Evolutionary conservation across 2,888 invertebrate genomes (phyloP).

Genomic region (Lepidochitona cinerea): DNA sequence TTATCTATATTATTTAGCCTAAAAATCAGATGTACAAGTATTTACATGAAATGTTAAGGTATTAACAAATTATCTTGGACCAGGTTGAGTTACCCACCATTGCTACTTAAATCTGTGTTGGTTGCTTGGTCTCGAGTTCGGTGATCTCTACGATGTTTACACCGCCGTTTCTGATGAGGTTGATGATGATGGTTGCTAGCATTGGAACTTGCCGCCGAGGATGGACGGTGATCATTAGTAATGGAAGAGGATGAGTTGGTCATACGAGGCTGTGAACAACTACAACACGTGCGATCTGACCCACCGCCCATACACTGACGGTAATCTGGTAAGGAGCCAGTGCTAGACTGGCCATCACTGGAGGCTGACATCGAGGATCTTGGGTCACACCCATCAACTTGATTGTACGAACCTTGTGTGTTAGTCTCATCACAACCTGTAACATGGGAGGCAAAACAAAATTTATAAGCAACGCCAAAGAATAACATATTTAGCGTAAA

Average conservation of each 20-base stretch:
- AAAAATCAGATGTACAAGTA: too few relatives aligned
- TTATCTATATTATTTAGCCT: too few relatives aligned
- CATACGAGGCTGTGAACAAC: not conserved
- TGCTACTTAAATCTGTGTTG: constrained; percentile 64
- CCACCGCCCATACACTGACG: not conserved
- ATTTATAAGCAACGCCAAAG: too few relatives aligned
- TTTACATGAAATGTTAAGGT: too few relatives aligned
- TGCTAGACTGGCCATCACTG: not conserved
- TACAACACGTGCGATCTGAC: not conserved
- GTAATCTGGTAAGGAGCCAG: not conserved
- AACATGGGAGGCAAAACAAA: not conserved
- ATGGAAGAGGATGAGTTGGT: not conserved
- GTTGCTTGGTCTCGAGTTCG: constrained; percentile 60
- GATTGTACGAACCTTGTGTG: not conserved
- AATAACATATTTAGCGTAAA: too few relatives aligned
- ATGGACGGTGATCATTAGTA: not conserved
- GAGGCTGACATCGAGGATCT: not conserved
- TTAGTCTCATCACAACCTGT: not conserved
- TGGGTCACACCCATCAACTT: not conserved
- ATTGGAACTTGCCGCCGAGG: not conserved
- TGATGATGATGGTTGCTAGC: constrained; percentile 1
- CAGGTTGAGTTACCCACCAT: constrained; percentile 59
- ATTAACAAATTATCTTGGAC: too few relatives aligned
- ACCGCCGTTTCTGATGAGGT: not conserved
- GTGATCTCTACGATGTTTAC: constrained; percentile 22